Evolutionary conservation across 1,140 invertebrate species (phyloP).

Genomic region (Campodea augens): DNA sequence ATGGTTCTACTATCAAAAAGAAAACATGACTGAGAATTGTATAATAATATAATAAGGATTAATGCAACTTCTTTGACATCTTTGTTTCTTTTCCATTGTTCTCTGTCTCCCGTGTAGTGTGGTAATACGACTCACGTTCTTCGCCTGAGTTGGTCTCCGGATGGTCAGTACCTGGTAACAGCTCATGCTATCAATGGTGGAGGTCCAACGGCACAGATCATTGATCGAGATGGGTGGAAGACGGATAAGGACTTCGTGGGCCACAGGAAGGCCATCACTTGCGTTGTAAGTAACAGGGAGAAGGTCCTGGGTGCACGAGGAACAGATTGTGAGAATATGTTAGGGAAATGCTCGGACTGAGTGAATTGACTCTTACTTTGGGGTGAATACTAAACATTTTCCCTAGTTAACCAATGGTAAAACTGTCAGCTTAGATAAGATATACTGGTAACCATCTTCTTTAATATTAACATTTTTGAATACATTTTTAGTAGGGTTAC

Average conservation of each 20-base stretch:
- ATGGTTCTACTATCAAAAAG: no score
- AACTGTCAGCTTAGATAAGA: no score
- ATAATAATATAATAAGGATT: not conserved
- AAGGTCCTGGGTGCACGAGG: no score
- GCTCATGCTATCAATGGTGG: constrained; percentile 97
- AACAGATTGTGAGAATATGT: constrained; percentile 8
- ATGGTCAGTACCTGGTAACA: constrained; percentile 87
- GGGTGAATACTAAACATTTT: no score
- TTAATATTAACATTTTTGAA: no score
- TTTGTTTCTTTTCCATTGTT: constrained; percentile 8
- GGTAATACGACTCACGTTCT: constrained; percentile 85
- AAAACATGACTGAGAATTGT: not conserved
- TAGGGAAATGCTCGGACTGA: constrained; percentile 20
- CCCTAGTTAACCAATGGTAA: no score
- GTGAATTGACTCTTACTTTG: no score
- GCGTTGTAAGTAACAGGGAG: constrained; percentile 60
- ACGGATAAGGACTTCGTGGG: constrained; percentile 93
- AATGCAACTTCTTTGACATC: constrained; percentile 4
- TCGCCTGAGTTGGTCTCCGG: constrained; percentile 87
- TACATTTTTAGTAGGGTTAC: no score
- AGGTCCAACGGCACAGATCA: constrained; percentile 83
- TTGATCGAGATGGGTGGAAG: constrained; percentile 77
- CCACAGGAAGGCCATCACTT: constrained; percentile 88
- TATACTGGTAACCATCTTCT: no score
- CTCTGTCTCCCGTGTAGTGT: no score